Evolutionary conservation across 1,140 invertebrate species (phyloP).

Genomic region (Gerris buenoi): DNA sequence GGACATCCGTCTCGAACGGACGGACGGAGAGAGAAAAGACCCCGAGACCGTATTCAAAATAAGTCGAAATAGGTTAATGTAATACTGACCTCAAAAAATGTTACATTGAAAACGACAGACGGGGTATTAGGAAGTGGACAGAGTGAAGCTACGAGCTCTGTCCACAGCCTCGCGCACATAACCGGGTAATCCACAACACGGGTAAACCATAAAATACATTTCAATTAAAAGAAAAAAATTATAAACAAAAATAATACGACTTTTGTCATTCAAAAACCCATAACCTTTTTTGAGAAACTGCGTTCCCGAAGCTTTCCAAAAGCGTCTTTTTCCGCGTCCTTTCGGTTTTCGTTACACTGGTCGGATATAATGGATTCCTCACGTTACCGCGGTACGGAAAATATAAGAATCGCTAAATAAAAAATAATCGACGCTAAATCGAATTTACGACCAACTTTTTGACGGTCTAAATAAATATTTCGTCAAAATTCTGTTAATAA

Average conservation of each 20-base stretch:
- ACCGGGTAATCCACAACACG: background rate
- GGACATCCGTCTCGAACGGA: too few relatives aligned
- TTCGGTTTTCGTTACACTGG: too few relatives aligned
- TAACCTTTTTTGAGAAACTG: background rate
- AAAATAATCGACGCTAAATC: too few relatives aligned
- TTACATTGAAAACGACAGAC: background rate
- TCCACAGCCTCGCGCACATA: background rate
- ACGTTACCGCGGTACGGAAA: too few relatives aligned
- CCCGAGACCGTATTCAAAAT: too few relatives aligned
- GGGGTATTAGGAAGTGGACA: background rate
- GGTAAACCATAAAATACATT: background rate
- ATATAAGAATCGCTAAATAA: too few relatives aligned
- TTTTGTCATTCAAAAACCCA: background rate
- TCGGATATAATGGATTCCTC: too few relatives aligned
- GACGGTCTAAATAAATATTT: too few relatives aligned
- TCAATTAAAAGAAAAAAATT: background rate
- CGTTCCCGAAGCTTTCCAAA: background rate
- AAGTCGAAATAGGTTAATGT: background rate
- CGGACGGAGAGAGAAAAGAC: too few relatives aligned
- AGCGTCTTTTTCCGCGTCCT: too few relatives aligned
- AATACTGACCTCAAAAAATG: background rate
- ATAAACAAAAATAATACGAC: background rate
- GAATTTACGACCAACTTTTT: too few relatives aligned
- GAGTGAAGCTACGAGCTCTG: background rate
- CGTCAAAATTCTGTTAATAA: too few relatives aligned